phyloP scores from a whole-genome alignment of 2,888 invertebrate species.

The Lagria hirta region DNA sequence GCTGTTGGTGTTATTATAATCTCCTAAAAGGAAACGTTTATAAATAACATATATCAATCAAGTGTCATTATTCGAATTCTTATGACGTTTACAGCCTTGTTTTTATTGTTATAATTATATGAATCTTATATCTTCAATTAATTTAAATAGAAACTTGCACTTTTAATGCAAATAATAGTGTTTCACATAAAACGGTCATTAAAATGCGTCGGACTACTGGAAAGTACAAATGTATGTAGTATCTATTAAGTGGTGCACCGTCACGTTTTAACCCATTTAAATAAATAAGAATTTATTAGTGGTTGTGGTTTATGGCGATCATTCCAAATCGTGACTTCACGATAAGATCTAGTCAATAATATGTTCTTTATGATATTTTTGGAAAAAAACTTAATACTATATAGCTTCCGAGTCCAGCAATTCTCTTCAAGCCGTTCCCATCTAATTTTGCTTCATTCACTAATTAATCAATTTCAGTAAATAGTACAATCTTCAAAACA shows the following conservation, averaged over 20 bases:
- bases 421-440: no score
- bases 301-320: constrained; percentile 24
- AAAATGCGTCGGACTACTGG: constrained; percentile 20
- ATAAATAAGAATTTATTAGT: constrained; percentile 28
- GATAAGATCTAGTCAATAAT: constrained; percentile 20
- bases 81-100: constrained; percentile 4
- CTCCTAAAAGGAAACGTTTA: no score
- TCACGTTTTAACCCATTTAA: constrained; percentile 35
- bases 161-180: constrained; percentile 20
- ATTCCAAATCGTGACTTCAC: constrained; percentile 21
- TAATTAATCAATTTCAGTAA: constrained; percentile 7
- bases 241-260: constrained; percentile 18
- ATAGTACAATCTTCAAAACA: no score
- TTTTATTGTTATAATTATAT: constrained; percentile 6
- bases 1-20: no score
- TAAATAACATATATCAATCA: no score
- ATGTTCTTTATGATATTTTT: no score
- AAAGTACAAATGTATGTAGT: constrained; percentile 11
- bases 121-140: constrained; percentile 4
- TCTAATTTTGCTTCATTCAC: constrained; percentile 4
- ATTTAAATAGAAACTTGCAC: constrained; percentile 22
- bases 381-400: no score
- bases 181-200: constrained; percentile 12
- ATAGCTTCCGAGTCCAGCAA: no score
- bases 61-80: constrained; percentile 5